Base-by-base conservation (phyloP, 2,113 vertebrate genomes). In the Stigmatopora argus region DNA sequence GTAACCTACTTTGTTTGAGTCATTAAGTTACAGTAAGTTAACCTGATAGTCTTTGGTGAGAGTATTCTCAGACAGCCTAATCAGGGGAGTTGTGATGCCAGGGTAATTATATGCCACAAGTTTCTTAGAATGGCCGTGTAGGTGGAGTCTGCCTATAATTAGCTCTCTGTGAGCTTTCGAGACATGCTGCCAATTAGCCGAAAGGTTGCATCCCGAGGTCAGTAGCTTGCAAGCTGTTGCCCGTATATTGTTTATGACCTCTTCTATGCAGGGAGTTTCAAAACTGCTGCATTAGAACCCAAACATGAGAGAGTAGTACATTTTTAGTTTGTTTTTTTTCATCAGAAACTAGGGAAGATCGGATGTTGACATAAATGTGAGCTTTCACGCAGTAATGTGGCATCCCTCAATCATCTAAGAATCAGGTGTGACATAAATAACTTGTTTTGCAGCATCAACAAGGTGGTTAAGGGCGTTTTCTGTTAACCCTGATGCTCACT, bases 51-150 rank as follows among this genome's bases (percentile, higher is more conserved):
- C 74, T 69, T 58, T 68, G 53, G 59, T 79, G 66, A 77, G 60
- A 71, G 78, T 73, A 79, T 85, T 83, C 78, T 76, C 69, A 83
- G 77, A 73, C 62, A 10, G 18, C 64, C 60, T 79, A 72, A 77
- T 83, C 71, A 73, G 23, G 58, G 59, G 48, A 77, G 71, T 66
- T 65, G 74, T 73, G 65, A 75, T 70, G 74, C 76, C 79, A 74
- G 70, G 60, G 74, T 85, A 86, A 84, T 81, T 82, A 81, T 80
- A 71, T 74, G 78, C 77, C 75, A 78, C 62, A 41, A 31, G 64
- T 57, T 84, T 86, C 75, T 79, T 64, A 70, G 78, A 86, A 77
- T 72, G 61, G 70, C 56, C 17, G 9, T 52, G 15, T 71, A 77
- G 76, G 73, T 83, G 66, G 67, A 69, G 66, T 44, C 48, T 53